Evolutionary conservation across 2,888 invertebrate species (phyloP).

Genomic region (Volucella inflata): DNA sequence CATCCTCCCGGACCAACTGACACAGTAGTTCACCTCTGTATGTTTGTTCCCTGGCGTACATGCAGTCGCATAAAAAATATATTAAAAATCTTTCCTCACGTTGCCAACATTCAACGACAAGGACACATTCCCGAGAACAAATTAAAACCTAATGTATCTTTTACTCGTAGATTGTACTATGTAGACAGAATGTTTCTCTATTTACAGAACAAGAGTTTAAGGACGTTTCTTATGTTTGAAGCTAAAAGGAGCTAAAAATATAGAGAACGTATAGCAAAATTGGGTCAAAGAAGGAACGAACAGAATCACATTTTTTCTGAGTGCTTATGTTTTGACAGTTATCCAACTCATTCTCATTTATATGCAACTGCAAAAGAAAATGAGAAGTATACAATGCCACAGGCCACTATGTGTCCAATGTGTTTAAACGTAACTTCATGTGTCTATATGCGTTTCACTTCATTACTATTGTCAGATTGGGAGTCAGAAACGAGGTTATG

Average conservation of each 20-base stretch:
- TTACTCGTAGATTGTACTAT: background rate
- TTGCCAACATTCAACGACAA: constrained; percentile 8
- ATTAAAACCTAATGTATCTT: constrained; percentile 30
- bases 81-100: constrained; percentile 30
- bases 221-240: constrained; percentile 26
- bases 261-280: constrained; percentile 25
- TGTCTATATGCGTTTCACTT: background rate
- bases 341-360: constrained; percentile 43
- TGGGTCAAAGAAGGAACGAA: constrained; percentile 58
- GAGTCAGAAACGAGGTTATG: constrained; percentile 54
- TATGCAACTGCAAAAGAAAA: constrained; percentile 30
- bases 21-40: background rate
- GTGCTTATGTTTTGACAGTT: constrained; percentile 15
- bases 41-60: constrained; percentile 40
- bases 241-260: background rate
- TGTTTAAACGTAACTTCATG: too few species aligned
- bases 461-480: constrained; percentile 9
- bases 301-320: constrained; percentile 50
- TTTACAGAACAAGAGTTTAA: constrained; percentile 27
- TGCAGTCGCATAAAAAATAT: constrained; percentile 13
- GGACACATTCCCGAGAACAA: constrained; percentile 3
- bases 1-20: constrained; percentile 16
- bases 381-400: constrained; percentile 36
- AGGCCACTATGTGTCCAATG: constrained; percentile 6
- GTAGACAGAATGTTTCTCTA: background rate